Evolutionary conservation across 2,888 invertebrate genomes (phyloP).

Genomic region (Andrena marginata): DNA sequence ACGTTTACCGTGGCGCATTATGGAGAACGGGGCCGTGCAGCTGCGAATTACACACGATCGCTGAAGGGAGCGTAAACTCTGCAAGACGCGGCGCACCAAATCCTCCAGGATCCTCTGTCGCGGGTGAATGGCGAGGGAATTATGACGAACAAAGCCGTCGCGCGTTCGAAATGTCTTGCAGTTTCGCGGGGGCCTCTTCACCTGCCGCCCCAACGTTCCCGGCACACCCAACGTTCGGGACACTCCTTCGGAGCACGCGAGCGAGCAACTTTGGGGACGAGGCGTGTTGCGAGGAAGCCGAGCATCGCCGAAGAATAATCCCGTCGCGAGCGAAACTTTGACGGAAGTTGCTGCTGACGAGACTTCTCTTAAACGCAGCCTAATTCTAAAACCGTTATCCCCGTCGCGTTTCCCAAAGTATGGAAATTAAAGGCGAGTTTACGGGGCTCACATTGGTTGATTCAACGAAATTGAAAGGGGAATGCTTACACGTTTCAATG

Average conservation of each 20-base stretch:
- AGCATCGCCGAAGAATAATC: no score
- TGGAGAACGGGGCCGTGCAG: constrained; percentile 24
- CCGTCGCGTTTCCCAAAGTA: no score
- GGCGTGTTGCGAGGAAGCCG: no score
- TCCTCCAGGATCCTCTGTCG: neutral
- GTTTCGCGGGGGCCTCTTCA: constrained; percentile 19
- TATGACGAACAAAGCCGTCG: constrained; percentile 32
- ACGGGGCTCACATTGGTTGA: no score
- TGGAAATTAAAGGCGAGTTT: no score
- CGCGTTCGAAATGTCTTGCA: neutral
- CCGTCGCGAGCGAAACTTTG: no score
- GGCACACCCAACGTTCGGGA: neutral
- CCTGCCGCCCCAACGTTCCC: neutral
- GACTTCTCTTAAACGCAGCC: no score
- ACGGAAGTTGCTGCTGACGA: no score
- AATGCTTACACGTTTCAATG: no score
- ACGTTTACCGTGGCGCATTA: constrained; percentile 35
- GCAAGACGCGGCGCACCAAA: neutral
- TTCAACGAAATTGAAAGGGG: no score
- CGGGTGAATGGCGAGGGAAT: constrained; percentile 18
- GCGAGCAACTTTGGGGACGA: no score
- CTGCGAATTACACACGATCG: constrained; percentile 43
- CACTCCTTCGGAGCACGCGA: neutral
- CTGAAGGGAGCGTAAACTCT: constrained; percentile 31
- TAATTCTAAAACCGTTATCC: no score